Evolutionary conservation across 2,113 vertebrate species (phyloP).

Genomic region (Isurus oxyrinchus): DNA sequence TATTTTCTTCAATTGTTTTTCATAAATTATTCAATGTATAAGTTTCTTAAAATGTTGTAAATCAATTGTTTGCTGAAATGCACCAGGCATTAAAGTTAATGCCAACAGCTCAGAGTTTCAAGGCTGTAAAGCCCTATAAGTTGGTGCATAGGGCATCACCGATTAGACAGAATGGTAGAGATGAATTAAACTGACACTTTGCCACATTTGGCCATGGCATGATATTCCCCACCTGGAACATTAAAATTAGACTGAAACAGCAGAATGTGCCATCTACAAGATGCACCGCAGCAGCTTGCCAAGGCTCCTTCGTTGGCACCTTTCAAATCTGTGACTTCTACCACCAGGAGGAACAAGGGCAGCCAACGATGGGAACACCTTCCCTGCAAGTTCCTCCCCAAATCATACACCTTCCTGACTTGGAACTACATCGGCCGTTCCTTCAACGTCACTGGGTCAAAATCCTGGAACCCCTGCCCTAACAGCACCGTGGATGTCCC

Average conservation of each 20-base stretch:
- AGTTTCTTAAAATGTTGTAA: neutral
- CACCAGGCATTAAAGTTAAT: neutral
- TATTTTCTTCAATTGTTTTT: neutral
- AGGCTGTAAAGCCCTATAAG: neutral
- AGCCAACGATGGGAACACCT: neutral
- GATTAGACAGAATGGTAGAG: neutral
- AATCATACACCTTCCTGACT: neutral
- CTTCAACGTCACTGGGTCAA: neutral
- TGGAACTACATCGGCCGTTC: neutral
- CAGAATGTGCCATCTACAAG: neutral
- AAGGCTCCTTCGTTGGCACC: too few species aligned
- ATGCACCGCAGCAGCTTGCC: neutral
- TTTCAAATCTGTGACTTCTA: neutral
- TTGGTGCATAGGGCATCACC: neutral
- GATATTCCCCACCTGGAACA: too few species aligned
- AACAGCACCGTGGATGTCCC: neutral
- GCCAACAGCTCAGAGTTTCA: neutral
- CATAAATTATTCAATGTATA: conserved; percentile 13
- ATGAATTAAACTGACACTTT: neutral
- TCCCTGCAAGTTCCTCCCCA: neutral
- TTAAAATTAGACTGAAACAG: neutral
- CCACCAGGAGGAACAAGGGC: neutral
- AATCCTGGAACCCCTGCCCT: neutral
- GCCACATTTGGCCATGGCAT: neutral
- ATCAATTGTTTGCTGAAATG: conserved; percentile 26